phyloP scores from a whole-genome alignment of 2,797 vertebrate genomes.

The Danio choprae region DNA sequence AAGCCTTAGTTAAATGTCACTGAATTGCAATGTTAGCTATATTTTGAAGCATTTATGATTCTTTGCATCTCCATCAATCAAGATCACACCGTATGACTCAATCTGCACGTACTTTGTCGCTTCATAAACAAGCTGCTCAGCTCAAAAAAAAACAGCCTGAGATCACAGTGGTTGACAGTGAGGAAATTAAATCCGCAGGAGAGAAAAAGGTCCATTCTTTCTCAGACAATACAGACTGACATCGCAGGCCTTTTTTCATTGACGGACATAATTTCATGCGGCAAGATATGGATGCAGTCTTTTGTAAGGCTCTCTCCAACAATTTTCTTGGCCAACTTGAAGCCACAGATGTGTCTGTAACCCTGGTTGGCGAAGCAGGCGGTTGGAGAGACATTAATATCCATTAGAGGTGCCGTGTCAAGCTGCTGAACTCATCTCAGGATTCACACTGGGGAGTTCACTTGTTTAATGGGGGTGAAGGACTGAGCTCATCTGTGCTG shows the following conservation, averaged over 20 bases:
- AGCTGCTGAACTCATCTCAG: constrained; percentile 53
- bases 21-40: background rate
- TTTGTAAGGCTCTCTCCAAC: constrained; percentile 22
- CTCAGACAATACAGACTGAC: constrained; percentile 30
- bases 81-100: background rate
- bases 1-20: background rate
- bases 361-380: constrained; percentile 46
- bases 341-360: constrained; percentile 54
- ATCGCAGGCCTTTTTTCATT: constrained; percentile 13
- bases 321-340: constrained; percentile 45
- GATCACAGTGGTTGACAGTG: background rate
- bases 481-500: constrained; percentile 41
- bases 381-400: constrained; percentile 59
- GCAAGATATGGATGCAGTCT: constrained; percentile 39
- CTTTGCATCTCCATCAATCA: constrained; percentile 13
- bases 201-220: constrained; percentile 3
- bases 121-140: constrained; percentile 31
- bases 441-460: constrained; percentile 41
- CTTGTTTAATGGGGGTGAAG: constrained; percentile 47
- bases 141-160: constrained; percentile 3
- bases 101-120: background rate
- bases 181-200: constrained; percentile 23
- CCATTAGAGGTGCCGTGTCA: constrained; percentile 55
- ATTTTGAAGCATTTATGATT: background rate
- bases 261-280: constrained; percentile 44